Conservation (phyloP, 2,888 invertebrate genomes). For the Acronicta psi region DNA sequence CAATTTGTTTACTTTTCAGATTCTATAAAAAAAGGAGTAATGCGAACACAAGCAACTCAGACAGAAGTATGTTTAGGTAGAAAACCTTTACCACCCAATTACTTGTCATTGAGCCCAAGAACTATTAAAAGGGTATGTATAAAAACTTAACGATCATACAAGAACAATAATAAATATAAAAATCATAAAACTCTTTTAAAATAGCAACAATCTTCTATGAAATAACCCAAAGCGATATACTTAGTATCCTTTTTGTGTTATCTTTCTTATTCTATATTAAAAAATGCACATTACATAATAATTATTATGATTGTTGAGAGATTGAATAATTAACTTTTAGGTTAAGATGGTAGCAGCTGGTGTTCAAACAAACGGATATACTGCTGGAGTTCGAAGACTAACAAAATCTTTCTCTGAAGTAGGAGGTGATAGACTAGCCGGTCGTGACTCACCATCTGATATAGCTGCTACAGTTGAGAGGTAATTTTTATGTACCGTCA, state of each 20-base stretch:
- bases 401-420: slow-evolving; percentile 96
- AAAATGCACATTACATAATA: no score
- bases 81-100: slow-evolving; percentile 92
- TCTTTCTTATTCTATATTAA: no score
- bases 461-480: slow-evolving; percentile 76
- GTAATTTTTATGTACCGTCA: slow-evolving; percentile 55
- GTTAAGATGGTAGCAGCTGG: slow-evolving; percentile 97
- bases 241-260: no score
- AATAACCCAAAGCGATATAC: no score
- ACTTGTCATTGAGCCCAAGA: slow-evolving; percentile 93
- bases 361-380: slow-evolving; percentile 95
- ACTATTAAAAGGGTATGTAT: slow-evolving; percentile 93
- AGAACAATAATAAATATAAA: no score
- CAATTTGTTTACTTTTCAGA: slow-evolving; percentile 84
- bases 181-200: no score
- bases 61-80: slow-evolving; percentile 93
- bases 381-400: slow-evolving; percentile 90
- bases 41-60: slow-evolving; percentile 98
- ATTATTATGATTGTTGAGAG: no score
- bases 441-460: slow-evolving; percentile 73
- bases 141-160: not conserved
- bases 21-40: slow-evolving; percentile 94
- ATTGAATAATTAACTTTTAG: slow-evolving; percentile 68
- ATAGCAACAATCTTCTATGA: no score
- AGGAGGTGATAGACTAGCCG: slow-evolving; percentile 77